Evolutionary conservation across 53 echinoderm and acorn worm species (phyloP), one percentile per base, ranked within the genome.

Genomic region (Actinopyga echinites): DNA sequence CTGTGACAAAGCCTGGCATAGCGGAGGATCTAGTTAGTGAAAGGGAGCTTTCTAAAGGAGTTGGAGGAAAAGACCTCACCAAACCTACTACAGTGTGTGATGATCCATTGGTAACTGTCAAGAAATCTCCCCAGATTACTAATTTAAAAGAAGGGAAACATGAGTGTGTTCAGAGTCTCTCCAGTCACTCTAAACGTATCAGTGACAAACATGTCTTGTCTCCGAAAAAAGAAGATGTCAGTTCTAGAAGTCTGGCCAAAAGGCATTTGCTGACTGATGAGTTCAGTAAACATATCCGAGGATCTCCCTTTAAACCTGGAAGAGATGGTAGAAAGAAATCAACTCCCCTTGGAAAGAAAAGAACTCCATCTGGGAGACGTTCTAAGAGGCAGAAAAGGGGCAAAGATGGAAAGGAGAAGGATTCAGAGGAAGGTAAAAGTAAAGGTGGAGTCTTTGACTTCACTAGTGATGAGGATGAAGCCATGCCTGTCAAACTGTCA

Each of bases 401-500:
- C 2, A 77, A 56, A 20, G 77, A 53, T 28, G 77, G 54, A 34
- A 49, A 49, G 49, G 49, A 49, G 49, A 49, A 49, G 3, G 17
- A 17, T 17, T 17, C 77, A 55, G 55, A 77, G 30, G 30, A 8
- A 33, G 30, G 11, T 23, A 77, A 77, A 30, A 31, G 32, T 32
- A 56, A 56, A 31, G 77, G 77, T 26, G 77, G 77, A 9, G 77
- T 77, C 13, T 77, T 77, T 31, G 77, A 77, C 49, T 77, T 77
- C 57, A 77, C 77, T 12, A 77, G 77, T 56, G 77, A 77, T 56
- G 77, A 77, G 30, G 77, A 77, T 32, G 45, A 77, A 29, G 31
- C 77, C 28, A 54, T 30, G 32, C 77, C 57, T 28, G 54, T 77
- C 32, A 77, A 55, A 30, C 57, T 77, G 31, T 49, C 49, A 49